Evolutionary conservation across 64 coral and sea anemone genomes (phyloP).

Genomic region (Montipora efflorescens): DNA sequence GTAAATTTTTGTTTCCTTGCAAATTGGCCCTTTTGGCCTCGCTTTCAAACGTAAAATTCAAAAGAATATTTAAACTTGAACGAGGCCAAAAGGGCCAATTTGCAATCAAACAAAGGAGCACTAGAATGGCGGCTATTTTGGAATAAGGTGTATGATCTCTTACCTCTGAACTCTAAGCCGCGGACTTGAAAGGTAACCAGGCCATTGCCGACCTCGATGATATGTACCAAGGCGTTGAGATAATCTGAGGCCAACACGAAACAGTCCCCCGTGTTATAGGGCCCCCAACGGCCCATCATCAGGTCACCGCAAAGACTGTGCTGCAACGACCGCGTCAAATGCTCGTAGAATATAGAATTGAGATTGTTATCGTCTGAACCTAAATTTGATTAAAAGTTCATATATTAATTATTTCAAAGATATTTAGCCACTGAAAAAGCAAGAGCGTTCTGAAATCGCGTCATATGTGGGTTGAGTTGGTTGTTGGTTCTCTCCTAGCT

Average conservation of each 20-base stretch:
- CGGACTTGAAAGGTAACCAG: conserved; percentile 96
- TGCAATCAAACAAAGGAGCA: too few relatives aligned
- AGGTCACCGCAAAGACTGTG: conserved; percentile 95
- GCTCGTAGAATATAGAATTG: conserved; percentile 99
- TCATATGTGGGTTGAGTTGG: too few relatives aligned
- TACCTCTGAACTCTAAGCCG: conserved; percentile 95
- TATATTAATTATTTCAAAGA: too few relatives aligned
- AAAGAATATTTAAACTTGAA: too few relatives aligned
- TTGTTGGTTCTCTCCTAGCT: too few relatives aligned
- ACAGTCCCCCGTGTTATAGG: conserved; percentile 93
- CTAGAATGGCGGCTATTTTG: too few relatives aligned
- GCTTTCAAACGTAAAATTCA: too few relatives aligned
- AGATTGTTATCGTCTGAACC: conserved; percentile 96
- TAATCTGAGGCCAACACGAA: conserved; percentile 98
- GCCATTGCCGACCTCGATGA: conserved; percentile 97
- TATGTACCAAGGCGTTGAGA: conserved; percentile 94
- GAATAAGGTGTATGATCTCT: not conserved
- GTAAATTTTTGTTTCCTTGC: too few relatives aligned
- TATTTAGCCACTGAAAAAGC: not conserved
- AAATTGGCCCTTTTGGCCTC: too few relatives aligned
- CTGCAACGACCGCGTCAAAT: conserved; percentile 90
- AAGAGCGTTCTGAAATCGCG: too few relatives aligned
- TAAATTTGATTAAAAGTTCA: not conserved
- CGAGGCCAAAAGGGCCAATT: too few relatives aligned
- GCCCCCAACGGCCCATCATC: conserved; percentile 95